Conservation (phyloP, 2,797 vertebrate species). For the Dermochelys coriacea region DNA sequence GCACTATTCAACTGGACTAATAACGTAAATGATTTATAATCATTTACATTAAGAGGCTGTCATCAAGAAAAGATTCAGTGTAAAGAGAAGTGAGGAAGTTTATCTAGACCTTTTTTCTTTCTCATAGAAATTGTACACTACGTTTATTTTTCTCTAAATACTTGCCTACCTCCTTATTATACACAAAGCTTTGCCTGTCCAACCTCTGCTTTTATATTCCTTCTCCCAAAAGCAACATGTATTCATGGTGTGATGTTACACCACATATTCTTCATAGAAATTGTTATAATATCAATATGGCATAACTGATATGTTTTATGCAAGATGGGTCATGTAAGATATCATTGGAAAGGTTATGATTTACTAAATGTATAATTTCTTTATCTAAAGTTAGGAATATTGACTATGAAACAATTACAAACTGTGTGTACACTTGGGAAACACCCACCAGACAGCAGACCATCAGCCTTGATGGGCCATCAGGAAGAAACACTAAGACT, state of each 20-base stretch:
- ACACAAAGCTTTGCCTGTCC: neutral
- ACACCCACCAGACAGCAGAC: too few relatives aligned
- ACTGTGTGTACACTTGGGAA: too few relatives aligned
- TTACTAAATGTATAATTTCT: too few relatives aligned
- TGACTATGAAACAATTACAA: too few relatives aligned
- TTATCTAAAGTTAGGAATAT: too few relatives aligned
- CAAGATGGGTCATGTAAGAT: too few relatives aligned
- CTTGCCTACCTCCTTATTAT: neutral
- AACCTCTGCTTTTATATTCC: neutral
- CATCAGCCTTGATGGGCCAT: too few relatives aligned
- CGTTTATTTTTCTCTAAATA: neutral
- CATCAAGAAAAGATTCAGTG: neutral
- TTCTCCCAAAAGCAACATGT: neutral
- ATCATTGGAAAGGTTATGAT: too few relatives aligned
- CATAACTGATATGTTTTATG: too few relatives aligned
- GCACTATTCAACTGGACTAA: conserved; percentile 30
- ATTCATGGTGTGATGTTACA: neutral
- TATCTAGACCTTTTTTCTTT: neutral
- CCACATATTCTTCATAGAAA: too few relatives aligned
- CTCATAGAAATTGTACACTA: neutral
- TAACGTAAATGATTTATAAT: conserved; percentile 23
- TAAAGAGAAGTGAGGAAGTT: neutral
- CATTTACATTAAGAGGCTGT: conserved; percentile 33
- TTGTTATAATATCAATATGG: too few relatives aligned
- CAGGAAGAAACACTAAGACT: too few relatives aligned